Evolutionary conservation across 2,797 vertebrate genomes (phyloP).

Genomic region (Holocentrus rufus): DNA sequence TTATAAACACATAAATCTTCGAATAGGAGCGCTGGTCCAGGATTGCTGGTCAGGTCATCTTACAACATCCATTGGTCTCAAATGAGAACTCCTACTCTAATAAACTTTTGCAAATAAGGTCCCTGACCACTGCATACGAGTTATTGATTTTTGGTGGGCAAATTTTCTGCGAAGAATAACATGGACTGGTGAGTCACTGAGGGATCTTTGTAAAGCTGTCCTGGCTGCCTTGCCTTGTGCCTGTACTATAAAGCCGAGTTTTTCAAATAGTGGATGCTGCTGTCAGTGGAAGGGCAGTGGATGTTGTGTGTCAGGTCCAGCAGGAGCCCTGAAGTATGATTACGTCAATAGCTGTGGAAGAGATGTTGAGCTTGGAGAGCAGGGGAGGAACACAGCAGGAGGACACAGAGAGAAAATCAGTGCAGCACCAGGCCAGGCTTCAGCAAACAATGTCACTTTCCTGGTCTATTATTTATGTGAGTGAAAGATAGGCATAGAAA

Average conservation of each 20-base stretch:
- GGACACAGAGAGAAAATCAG: constrained; percentile 7
- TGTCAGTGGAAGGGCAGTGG: background rate
- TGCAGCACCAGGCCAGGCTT: background rate
- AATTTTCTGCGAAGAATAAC: background rate
- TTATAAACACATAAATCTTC: too few relatives aligned
- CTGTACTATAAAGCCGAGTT: background rate
- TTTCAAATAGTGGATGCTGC: background rate
- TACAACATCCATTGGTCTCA: background rate
- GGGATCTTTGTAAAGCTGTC: background rate
- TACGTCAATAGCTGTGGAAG: background rate
- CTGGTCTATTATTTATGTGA: constrained; percentile 2
- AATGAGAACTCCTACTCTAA: background rate
- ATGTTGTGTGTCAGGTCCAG: background rate
- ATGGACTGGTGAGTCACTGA: background rate
- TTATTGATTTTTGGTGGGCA: background rate
- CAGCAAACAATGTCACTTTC: background rate
- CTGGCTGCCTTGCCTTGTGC: background rate
- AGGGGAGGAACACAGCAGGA: background rate
- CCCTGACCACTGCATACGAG: background rate
- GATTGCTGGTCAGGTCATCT: background rate
- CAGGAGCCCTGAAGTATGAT: background rate
- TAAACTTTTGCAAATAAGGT: background rate
- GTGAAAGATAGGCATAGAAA: constrained; percentile 1
- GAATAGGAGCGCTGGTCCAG: background rate
- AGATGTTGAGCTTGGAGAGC: background rate